Evolutionary conservation across 1,140 invertebrate genomes (phyloP), one percentile per base, ranked within the genome.

Genomic region (Holotrichia oblita): DNA sequence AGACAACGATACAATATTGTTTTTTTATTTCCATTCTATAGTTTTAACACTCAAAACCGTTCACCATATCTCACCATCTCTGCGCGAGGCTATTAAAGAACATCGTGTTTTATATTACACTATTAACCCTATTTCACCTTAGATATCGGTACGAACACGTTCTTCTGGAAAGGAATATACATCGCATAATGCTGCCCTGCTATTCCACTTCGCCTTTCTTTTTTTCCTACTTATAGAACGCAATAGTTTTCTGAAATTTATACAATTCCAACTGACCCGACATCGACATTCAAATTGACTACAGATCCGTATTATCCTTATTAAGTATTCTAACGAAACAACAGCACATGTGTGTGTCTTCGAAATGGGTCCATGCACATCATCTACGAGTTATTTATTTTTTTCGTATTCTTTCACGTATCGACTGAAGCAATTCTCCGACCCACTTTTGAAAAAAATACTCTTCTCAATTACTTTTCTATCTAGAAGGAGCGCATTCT

Each of bases 371-470:
- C 17, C 48, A 17, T 55, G 48, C 6, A 10, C 14, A 55, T 55
- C 48, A 55, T 55, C 48, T 55, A 14, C 17, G 17, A 7, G 48
- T 55, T 14, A 55, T 55, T 55, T 55, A 55, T 55, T 55, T 34
- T 34, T 14, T 55, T 55, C 48, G 48, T 55, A n/a, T 55, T 55
- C 44, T 48, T 55, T 55, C 48, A 55, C 14, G 48, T 55, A 55
- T 55, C 48, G 48, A 6, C 48, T 55, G 44, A 48, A 17, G 48
- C 48, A 55, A 55, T 55, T 55, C 48, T 55, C 48, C 48, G 48
- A 55, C 48, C 48, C 48, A 55, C 48, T n/a, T 55, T 55, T 55
- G 48, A 55, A 55, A 55, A n/a, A 55, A 55, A 55, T 55, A 55
- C 48, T 55, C 48, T 6, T 55, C 14, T 14, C 48, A 17, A 55